Conservation (phyloP, 2,113 vertebrate genomes). For the Sinocyclocheilus grahami region DNA sequence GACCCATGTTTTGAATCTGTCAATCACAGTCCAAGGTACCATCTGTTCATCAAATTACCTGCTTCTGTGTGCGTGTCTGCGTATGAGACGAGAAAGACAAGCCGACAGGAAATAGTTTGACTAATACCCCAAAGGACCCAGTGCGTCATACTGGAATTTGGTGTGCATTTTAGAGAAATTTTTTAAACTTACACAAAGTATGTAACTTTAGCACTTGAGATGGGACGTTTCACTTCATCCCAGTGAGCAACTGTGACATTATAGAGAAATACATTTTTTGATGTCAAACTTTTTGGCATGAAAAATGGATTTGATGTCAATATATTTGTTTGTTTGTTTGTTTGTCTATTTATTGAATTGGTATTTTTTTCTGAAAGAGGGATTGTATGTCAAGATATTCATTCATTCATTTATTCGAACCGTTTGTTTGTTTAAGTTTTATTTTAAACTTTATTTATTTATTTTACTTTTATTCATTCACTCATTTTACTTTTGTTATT, state of each 20-base stretch:
- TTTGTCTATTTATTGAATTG: not conserved
- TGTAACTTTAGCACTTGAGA: not conserved
- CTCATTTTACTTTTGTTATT: not conserved
- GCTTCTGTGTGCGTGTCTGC: slow-evolving; percentile 15
- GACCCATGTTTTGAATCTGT: slow-evolving; percentile 28
- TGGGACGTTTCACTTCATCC: not conserved
- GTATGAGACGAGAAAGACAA: slow-evolving; percentile 19
- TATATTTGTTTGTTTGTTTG: not conserved
- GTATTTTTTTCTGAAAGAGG: not conserved
- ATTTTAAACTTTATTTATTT: too few relatives aligned
- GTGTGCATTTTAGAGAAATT: not conserved
- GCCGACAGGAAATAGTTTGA: slow-evolving; percentile 9
- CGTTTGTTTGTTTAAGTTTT: not conserved
- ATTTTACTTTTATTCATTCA: not conserved
- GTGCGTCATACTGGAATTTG: slow-evolving; percentile 27
- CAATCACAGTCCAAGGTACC: slow-evolving; percentile 31
- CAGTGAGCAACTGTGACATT: not conserved
- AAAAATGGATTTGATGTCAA: too few relatives aligned
- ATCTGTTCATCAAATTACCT: slow-evolving; percentile 48
- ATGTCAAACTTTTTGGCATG: too few relatives aligned
- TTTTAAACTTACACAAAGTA: not conserved
- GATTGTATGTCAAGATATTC: not conserved
- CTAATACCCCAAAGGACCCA: slow-evolving; percentile 43
- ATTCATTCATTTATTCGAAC: not conserved
- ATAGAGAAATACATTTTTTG: not conserved